A percentile compares a stretch with the other conserved stretches of the same genome.
Conservation (phyloP, 2,888 invertebrate species). For the Sycophila texana region DNA sequence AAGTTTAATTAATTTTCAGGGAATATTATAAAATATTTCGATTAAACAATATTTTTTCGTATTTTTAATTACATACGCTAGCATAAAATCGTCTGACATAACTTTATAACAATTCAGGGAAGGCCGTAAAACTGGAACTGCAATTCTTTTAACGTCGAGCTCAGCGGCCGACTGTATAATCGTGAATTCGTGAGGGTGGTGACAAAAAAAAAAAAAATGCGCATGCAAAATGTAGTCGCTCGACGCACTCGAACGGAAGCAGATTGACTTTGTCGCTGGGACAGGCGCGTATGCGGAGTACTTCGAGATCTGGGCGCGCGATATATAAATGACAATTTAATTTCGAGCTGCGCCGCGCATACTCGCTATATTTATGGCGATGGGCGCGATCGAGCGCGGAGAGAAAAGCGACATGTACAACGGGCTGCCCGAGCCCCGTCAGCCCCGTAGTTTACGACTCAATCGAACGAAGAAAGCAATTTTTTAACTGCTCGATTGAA, state of each 20-base stretch:
- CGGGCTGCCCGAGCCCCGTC: not conserved
- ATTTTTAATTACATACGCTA: too few species aligned
- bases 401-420: constrained; percentile 25
- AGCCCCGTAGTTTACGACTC: not conserved
- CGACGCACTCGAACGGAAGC: constrained; percentile 18
- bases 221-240: not conserved
- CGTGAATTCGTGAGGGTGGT: too few species aligned
- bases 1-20: too few species aligned
- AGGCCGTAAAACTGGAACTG: too few species aligned
- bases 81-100: too few species aligned
- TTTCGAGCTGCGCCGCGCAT: constrained; percentile 34
- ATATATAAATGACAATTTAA: constrained; percentile 63
- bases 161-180: too few species aligned
- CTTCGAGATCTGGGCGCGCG: constrained; percentile 39
- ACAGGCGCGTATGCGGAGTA: not conserved
- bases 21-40: too few species aligned
- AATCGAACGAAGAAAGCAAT: constrained; percentile 30
- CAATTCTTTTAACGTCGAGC: too few species aligned
- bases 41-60: too few species aligned
- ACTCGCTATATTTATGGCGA: constrained; percentile 30
- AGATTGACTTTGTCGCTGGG: constrained; percentile 28
- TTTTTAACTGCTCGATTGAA: constrained; percentile 25
- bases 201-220: not conserved
- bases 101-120: too few species aligned
- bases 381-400: not conserved